Evolutionary conservation across 2,888 invertebrate species (phyloP).

Genomic region (Parochlus steinenii): DNA sequence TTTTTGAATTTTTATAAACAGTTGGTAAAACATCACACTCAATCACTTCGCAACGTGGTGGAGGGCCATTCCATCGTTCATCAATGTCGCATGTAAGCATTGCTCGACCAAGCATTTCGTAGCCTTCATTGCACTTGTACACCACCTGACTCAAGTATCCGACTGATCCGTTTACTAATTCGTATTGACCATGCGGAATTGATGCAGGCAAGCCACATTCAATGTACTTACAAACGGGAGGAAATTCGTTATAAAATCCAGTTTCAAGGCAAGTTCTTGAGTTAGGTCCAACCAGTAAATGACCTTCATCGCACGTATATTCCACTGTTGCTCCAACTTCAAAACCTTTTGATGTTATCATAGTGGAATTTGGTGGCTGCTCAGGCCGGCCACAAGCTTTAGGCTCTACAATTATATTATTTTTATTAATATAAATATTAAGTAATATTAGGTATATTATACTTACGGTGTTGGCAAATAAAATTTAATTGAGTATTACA

Average conservation of each 20-base stretch:
- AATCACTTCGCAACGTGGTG: constrained; percentile 70
- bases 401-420: constrained; percentile 43
- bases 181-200: constrained; percentile 65
- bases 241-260: constrained; percentile 86
- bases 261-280: constrained; percentile 73
- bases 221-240: constrained; percentile 81
- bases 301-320: constrained; percentile 72
- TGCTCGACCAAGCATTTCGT: constrained; percentile 70
- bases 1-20: constrained; percentile 40
- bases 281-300: constrained; percentile 71
- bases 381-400: constrained; percentile 83
- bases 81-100: constrained; percentile 79
- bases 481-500: constrained; percentile 71
- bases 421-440: constrained; percentile 12
- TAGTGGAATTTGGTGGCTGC: constrained; percentile 84
- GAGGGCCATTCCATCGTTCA: constrained; percentile 86
- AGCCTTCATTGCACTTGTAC: constrained; percentile 67
- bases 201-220: constrained; percentile 82
- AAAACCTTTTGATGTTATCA: constrained; percentile 54
- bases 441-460: not conserved
- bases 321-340: constrained; percentile 71
- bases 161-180: constrained; percentile 66
- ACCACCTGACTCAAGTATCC: constrained; percentile 76
- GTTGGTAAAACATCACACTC: constrained; percentile 52
- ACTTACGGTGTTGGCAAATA: constrained; percentile 88